phyloP scores from a whole-genome alignment of 2,888 invertebrate species.

The Adelognathus sp. region DNA sequence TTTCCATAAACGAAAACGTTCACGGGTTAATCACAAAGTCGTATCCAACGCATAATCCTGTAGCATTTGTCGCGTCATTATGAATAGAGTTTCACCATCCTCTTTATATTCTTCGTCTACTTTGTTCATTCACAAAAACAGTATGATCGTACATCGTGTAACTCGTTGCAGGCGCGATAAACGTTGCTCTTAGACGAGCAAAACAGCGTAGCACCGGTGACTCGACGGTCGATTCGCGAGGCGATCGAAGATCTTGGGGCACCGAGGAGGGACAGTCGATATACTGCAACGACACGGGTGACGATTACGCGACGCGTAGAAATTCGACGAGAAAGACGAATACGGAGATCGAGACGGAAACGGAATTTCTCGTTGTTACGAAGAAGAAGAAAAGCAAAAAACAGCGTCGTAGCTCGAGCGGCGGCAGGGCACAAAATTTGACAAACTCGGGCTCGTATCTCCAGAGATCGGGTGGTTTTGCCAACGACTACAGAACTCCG shows the following conservation, averaged over 20 bases:
- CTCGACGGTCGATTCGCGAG: conserved; percentile 75
- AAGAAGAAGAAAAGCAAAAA: conserved; percentile 91
- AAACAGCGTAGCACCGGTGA: conserved; percentile 79
- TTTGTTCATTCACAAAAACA: no score
- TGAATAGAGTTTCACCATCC: no score
- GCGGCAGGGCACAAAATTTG: conserved; percentile 78
- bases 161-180: conserved; percentile 69
- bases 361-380: conserved; percentile 92
- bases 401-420: conserved; percentile 80
- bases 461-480: conserved; percentile 75
- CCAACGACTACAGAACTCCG: conserved; percentile 75
- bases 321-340: conserved; percentile 75
- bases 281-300: conserved; percentile 79
- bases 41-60: no score
- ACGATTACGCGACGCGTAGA: conserved; percentile 74
- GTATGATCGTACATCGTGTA: not conserved
- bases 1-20: no score
- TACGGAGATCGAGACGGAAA: conserved; percentile 77
- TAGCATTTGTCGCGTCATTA: no score
- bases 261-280: conserved; percentile 84
- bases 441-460: conserved; percentile 76
- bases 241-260: conserved; percentile 86
- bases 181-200: conserved; percentile 74
- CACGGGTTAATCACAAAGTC: no score
- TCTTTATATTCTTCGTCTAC: no score